Conservation (phyloP, 2,888 invertebrate genomes). For the Strigamia transsilvanica region DNA sequence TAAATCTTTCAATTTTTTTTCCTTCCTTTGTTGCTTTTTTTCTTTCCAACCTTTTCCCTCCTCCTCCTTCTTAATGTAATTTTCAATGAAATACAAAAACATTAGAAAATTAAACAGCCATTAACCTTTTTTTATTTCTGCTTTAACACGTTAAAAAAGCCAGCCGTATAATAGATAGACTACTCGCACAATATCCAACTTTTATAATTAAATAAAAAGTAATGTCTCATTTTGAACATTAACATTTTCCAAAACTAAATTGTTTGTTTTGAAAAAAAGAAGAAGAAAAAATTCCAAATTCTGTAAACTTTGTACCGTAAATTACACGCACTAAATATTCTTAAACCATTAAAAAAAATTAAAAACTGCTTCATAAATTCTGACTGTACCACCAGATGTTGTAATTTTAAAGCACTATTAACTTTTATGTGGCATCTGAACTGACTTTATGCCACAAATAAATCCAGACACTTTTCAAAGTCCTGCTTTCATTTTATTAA, state of each 20-base stretch:
- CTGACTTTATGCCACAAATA: background rate
- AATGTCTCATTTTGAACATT: background rate
- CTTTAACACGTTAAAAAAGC: background rate
- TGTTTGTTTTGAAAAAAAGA: too few species aligned
- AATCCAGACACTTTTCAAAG: background rate
- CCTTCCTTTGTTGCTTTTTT: background rate
- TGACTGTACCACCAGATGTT: background rate
- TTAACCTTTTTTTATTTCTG: background rate
- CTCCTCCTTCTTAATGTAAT: conserved; percentile 11
- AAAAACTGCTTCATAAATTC: background rate
- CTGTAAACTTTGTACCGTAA: too few species aligned
- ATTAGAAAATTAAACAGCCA: conserved; percentile 28
- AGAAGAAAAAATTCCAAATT: too few species aligned
- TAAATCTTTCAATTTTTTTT: conserved; percentile 22
- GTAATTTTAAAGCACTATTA: too few species aligned
- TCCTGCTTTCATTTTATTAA: background rate
- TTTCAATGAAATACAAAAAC: background rate
- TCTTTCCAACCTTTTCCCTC: background rate
- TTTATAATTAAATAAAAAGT: background rate
- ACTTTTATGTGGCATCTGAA: background rate
- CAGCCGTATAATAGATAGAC: background rate
- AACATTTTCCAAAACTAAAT: too few species aligned
- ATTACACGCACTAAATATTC: too few species aligned
- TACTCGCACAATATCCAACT: background rate
- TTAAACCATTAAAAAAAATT: too few species aligned